These are phyloP conservation scores for Andrena marginata DNA, from an alignment of 2,888 invertebrate species.

Conservation along the genomic window DNA sequence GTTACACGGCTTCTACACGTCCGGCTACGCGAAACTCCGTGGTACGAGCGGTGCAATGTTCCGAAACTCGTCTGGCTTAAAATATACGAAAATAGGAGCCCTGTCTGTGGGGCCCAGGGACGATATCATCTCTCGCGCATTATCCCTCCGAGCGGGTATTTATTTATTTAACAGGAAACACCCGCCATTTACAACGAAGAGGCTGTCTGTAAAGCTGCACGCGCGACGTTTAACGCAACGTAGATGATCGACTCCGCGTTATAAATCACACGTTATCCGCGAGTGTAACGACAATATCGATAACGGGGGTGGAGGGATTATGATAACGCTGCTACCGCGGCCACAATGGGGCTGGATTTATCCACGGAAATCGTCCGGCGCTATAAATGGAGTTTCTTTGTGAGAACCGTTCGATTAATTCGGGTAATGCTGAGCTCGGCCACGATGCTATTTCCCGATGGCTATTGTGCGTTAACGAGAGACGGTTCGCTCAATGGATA, in stretches of 20 bases:
- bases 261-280: neutral
- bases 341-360: constrained; percentile 19
- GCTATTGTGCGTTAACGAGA: constrained; percentile 37
- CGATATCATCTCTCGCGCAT: too few species aligned
- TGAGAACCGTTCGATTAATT: constrained; percentile 49
- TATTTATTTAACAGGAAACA: neutral
- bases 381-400: constrained; percentile 42
- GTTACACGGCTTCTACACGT: neutral
- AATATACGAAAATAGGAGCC: neutral
- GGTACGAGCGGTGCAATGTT: neutral
- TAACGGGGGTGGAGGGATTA: constrained; percentile 16
- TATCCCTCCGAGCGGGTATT: neutral
- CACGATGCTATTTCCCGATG: constrained; percentile 44
- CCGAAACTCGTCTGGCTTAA: neutral
- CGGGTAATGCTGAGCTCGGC: constrained; percentile 42
- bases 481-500: constrained; percentile 33
- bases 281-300: neutral
- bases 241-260: neutral
- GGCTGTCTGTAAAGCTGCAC: neutral
- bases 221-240: neutral
- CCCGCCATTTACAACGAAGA: too few species aligned
- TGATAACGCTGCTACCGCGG: constrained; percentile 17
- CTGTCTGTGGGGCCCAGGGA: too few species aligned
- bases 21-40: neutral
- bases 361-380: constrained; percentile 22